Conservation (phyloP, 2,888 invertebrate genomes). For the Scaptomyza cyrtandrae region DNA sequence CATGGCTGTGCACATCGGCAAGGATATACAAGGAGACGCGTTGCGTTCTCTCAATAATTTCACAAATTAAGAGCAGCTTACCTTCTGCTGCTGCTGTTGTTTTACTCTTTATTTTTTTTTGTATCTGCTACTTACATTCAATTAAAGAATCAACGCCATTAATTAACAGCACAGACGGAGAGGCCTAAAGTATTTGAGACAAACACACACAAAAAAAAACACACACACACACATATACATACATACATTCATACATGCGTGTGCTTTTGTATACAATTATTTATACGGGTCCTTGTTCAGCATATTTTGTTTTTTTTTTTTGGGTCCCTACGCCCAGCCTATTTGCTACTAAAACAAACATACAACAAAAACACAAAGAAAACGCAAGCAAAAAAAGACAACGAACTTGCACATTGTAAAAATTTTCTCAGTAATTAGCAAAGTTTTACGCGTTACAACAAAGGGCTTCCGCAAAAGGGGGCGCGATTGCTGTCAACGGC, state of each 20-base stretch:
- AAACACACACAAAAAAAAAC: background rate
- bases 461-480: constrained; percentile 59
- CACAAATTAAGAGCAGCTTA: constrained; percentile 50
- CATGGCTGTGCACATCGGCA: background rate
- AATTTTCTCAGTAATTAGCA: constrained; percentile 77
- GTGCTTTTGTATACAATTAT: background rate
- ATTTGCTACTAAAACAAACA: constrained; percentile 43
- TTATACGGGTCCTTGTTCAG: constrained; percentile 2
- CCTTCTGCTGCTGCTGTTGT: constrained; percentile 2
- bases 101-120: background rate
- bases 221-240: too few species aligned
- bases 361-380: background rate
- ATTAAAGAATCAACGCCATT: constrained; percentile 70
- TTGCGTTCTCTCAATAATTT: constrained; percentile 22
- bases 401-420: constrained; percentile 62
- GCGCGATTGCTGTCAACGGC: constrained; percentile 45
- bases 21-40: background rate
- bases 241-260: background rate
- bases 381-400: constrained; percentile 3
- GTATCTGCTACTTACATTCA: constrained; percentile 28
- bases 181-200: constrained; percentile 4
- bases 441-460: constrained; percentile 76
- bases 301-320: constrained; percentile 13
- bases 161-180: constrained; percentile 52
- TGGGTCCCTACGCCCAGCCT: constrained; percentile 8